Percentiles rank a stretch among this genome's conserved stretches.
phyloP scores from a whole-genome alignment of 2,888 invertebrate species.

The Leptinotarsa peninsularis region DNA sequence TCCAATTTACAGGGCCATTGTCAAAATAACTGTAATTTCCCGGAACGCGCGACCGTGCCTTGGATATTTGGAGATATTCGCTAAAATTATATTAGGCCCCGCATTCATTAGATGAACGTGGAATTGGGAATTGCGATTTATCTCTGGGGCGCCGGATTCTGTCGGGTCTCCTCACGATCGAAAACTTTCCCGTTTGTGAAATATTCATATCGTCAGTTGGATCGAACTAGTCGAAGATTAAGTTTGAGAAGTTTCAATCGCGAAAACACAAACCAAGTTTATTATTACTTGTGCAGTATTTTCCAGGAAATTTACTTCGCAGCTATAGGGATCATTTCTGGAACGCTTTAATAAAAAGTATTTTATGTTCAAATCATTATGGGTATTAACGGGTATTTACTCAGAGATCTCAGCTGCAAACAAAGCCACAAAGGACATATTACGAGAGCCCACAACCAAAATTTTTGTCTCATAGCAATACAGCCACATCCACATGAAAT shows the following conservation, averaged over 20 bases:
- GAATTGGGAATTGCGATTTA: slow-evolving; percentile 20
- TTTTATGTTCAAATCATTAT: too few species aligned
- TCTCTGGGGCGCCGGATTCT: neutral
- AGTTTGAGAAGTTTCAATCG: slow-evolving; percentile 8
- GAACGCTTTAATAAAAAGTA: too few species aligned
- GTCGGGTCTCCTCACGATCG: neutral
- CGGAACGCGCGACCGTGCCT: slow-evolving; percentile 22
- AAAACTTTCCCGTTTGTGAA: slow-evolving; percentile 7
- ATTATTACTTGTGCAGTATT: too few species aligned
- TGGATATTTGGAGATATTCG: slow-evolving; percentile 26
- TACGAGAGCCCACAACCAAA: neutral
- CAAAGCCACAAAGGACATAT: neutral
- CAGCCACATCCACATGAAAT: too few species aligned
- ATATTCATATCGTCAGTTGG: neutral
- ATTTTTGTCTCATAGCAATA: too few species aligned
- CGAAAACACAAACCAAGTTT: neutral
- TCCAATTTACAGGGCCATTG: slow-evolving; percentile 45
- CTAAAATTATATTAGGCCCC: slow-evolving; percentile 22
- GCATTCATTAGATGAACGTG: slow-evolving; percentile 28
- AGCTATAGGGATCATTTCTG: too few species aligned
- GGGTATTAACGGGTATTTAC: too few species aligned
- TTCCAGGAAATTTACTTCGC: too few species aligned
- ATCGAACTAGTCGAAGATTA: neutral
- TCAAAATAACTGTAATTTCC: slow-evolving; percentile 45
- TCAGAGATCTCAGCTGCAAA: too few species aligned